Conservation (phyloP, 2,113 vertebrate species). For the Entelurus aequoreus region DNA sequence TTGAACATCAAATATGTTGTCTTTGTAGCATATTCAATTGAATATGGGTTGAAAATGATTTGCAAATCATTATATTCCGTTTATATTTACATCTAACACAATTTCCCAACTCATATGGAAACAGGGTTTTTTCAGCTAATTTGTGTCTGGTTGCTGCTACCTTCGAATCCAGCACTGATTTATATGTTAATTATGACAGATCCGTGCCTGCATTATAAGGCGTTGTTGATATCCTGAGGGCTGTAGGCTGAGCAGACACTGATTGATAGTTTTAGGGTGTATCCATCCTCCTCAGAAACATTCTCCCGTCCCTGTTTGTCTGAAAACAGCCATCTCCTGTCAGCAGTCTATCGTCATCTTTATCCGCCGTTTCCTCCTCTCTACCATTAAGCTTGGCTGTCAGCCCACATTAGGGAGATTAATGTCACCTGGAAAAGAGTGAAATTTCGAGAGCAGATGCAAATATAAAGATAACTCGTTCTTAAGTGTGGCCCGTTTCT, state of each 20-base stretch:
- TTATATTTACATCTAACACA: too few species aligned
- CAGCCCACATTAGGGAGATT: slow-evolving; percentile 45
- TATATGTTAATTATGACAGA: slow-evolving; percentile 43
- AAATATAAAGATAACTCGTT: slow-evolving; percentile 48
- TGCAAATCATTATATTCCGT: too few species aligned
- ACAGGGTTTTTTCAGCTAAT: slow-evolving; percentile 26
- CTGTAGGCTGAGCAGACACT: slow-evolving; percentile 35
- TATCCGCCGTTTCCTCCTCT: slow-evolving; percentile 42
- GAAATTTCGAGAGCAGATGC: slow-evolving; percentile 43
- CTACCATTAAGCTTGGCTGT: slow-evolving; percentile 51
- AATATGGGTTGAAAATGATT: too few species aligned
- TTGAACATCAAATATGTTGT: too few species aligned
- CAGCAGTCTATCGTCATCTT: slow-evolving; percentile 54
- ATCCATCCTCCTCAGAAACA: slow-evolving; percentile 47
- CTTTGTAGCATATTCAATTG: too few species aligned
- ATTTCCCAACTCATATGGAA: too few species aligned
- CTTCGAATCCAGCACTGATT: slow-evolving; percentile 47
- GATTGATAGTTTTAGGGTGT: slow-evolving; percentile 64
- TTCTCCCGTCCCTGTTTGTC: slow-evolving; percentile 61
- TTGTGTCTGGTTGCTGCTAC: slow-evolving; percentile 34
- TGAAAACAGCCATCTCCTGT: slow-evolving; percentile 66
- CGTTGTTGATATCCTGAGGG: slow-evolving; percentile 51
- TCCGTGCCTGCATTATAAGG: slow-evolving; percentile 33
- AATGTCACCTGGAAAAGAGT: slow-evolving; percentile 44
- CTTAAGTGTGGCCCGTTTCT: slow-evolving; percentile 28